Evolutionary conservation across 2,113 vertebrate genomes (phyloP), one percentile per base, ranked within the genome.

Genomic region (Takifugu flavidus): DNA sequence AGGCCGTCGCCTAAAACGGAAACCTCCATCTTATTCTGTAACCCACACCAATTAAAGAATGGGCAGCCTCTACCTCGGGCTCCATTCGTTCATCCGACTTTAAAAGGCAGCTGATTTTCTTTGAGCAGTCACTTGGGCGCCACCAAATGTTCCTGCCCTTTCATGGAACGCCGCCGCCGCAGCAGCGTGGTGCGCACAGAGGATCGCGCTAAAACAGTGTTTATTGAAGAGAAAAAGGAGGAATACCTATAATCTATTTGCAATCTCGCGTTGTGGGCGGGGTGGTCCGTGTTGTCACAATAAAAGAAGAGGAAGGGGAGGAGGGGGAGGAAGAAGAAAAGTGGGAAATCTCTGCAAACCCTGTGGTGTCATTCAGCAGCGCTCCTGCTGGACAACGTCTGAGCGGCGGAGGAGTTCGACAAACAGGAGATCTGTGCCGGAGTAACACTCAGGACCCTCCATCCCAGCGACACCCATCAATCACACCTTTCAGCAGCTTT

Each of bases 301-400:
- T 13, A 55, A 51, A 46, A 54, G 61, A 13, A 15, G 20, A 62
- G 26, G 20, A 56, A 5, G 31, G 44, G n/a, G 34, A 46, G 11
- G 49, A 51, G 20, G 59, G 44, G 64, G 44, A 49, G 56, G 25
- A 53, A 49, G 49, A 8, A 5, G 42, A 15, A 39, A 49, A 50
- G 50, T 15, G n/a, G 8, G 25, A 29, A 75, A 76, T 72, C 67
- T 70, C 53, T 67, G 71, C 76, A 80, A 61, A 67, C 64, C 56
- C 59, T 31, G 56, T 75, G 77, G 62, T 66, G 56, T 67, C 66
- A 62, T 87, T 87, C 85, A 88, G 87, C 82, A 83, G 82, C 86
- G 64, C 78, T 70, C 65, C 72, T 66, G 4, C 71, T 82, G 86
- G 87, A 88, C 85, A 89, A 83, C 77, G 66, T 25, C 76, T 59